phyloP scores from a whole-genome alignment of 2,797 vertebrate genomes.

The Bryconaethiops microstoma region DNA sequence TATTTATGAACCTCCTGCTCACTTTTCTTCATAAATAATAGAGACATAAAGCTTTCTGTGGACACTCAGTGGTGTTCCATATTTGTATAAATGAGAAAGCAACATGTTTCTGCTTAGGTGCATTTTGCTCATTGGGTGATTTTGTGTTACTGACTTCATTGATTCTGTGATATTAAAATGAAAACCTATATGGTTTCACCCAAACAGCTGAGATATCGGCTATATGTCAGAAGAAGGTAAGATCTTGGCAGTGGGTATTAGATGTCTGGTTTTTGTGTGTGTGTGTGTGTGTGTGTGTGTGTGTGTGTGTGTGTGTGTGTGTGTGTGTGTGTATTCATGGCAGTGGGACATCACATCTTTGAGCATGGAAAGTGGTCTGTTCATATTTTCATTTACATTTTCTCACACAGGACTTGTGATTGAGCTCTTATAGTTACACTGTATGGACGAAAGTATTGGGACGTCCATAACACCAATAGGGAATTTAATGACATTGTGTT shows the following conservation, averaged over 20 bases:
- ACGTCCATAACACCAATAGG: too few species aligned
- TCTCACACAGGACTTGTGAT: too few species aligned
- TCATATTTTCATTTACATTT: background rate
- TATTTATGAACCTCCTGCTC: conserved; percentile 38
- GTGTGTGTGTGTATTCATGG: conserved; percentile 31
- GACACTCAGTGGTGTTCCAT: conserved; percentile 17
- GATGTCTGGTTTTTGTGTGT: too few species aligned
- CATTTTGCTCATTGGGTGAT: background rate
- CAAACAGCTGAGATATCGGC: conserved; percentile 99
- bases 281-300: too few species aligned
- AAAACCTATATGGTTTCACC: conserved; percentile 74
- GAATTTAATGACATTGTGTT: too few species aligned
- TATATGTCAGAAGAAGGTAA: conserved; percentile 99
- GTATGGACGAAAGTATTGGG: too few species aligned
- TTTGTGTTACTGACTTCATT: background rate
- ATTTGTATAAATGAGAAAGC: background rate
- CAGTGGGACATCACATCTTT: background rate
- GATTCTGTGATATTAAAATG: conserved; percentile 29
- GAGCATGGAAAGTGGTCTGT: background rate
- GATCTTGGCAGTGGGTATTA: conserved; percentile 62
- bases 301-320: too few species aligned
- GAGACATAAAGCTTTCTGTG: conserved; percentile 17
- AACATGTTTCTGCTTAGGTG: background rate
- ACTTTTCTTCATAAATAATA: conserved; percentile 14
- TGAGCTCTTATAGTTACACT: too few species aligned